phyloP scores from a whole-genome alignment of 1,140 invertebrate genomes.

The Solenopsis fugax region DNA sequence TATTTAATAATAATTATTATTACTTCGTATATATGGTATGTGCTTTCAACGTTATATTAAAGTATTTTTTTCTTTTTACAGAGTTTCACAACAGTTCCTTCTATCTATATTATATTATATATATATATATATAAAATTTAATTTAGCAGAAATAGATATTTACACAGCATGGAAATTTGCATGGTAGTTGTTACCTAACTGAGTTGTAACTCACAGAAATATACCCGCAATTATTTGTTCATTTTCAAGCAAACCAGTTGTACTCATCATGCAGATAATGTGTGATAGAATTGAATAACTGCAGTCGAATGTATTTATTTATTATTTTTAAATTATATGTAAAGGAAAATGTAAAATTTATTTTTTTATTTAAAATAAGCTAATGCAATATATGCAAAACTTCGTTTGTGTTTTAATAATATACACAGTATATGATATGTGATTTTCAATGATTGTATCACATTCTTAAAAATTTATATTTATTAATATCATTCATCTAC shows the following conservation, averaged over 20 bases:
- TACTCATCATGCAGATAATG: conserved; percentile 22
- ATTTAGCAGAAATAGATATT: conserved; percentile 28
- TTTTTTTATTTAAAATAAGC: not conserved
- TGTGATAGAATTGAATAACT: not conserved
- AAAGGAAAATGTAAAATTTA: not conserved
- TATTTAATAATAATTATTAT: conserved; percentile 7
- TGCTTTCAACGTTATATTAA: not conserved
- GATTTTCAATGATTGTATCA: not conserved
- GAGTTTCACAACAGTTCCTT: not conserved
- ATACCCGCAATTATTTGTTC: conserved; percentile 33
- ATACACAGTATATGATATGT: not conserved
- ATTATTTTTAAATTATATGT: conserved; percentile 12
- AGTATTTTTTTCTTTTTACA: not conserved
- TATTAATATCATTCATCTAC: not conserved
- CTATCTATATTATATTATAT: not conserved
- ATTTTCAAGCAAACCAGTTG: conserved; percentile 5
- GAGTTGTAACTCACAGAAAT: conserved; percentile 25
- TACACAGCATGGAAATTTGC: conserved; percentile 15
- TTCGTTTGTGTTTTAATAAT: not conserved
- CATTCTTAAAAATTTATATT: not conserved
- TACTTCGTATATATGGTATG: not conserved
- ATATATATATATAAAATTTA: not conserved
- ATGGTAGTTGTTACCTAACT: conserved; percentile 23
- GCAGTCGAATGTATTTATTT: not conserved
- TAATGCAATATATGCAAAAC: not conserved